Percentiles rank a stretch among this genome's conserved stretches.
Conservation (phyloP, 1,140 invertebrate species). For the Asobara japonica region DNA sequence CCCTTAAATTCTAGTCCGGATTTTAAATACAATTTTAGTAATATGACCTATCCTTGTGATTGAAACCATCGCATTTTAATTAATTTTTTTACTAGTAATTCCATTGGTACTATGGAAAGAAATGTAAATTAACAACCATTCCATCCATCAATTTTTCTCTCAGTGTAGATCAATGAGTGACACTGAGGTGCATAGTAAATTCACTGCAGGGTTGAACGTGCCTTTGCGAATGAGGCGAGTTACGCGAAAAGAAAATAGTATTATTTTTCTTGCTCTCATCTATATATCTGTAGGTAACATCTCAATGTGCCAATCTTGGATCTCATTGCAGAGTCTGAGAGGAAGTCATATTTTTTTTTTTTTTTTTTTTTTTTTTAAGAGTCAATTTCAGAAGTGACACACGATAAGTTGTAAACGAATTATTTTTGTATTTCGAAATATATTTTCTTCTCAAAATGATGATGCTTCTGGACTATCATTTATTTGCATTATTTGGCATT, state of each 20-base stretch:
- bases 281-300: not conserved
- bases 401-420: no score
- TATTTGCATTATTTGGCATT: constrained; percentile 1
- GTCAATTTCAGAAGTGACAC: no score
- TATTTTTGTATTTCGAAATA: not conserved
- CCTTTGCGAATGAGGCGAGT: not conserved
- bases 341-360: not conserved
- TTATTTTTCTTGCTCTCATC: not conserved
- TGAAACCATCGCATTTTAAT: no score
- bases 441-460: not conserved
- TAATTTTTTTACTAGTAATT: no score
- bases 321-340: not conserved
- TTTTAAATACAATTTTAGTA: no score
- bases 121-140: not conserved
- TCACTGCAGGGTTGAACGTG: not conserved
- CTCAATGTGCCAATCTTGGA: constrained; percentile 7
- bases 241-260: not conserved
- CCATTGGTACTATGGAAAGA: no score
- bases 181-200: not conserved
- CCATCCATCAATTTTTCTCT: not conserved
- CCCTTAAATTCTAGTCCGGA: no score
- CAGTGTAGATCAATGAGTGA: not conserved
- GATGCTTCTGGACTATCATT: not conserved
- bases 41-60: no score
- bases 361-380: not conserved